These are phyloP conservation scores for Tragelaphus imberbis DNA, from an alignment of 2,113 vertebrate genomes.

Conservation along the genomic window DNA sequence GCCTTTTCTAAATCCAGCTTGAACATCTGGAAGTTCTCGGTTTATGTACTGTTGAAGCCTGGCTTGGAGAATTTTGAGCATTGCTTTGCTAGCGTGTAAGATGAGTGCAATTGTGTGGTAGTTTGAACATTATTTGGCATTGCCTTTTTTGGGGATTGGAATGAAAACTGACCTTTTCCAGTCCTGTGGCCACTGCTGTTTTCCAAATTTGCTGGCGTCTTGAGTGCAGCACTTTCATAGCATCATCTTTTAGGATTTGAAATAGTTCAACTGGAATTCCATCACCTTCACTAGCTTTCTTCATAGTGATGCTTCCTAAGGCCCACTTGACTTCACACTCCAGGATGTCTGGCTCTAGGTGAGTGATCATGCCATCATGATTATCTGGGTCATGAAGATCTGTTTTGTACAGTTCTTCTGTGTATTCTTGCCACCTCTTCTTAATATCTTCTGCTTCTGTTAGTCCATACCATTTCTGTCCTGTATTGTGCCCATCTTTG, in stretches of 20 bases:
- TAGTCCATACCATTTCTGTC: neutral
- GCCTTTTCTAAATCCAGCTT: neutral
- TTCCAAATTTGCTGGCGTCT: neutral
- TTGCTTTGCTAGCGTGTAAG: neutral
- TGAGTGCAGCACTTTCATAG: neutral
- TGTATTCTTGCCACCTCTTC: neutral
- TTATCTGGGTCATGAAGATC: neutral
- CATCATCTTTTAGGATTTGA: neutral
- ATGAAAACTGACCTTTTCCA: neutral
- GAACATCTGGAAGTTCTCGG: neutral
- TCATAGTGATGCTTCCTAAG: neutral
- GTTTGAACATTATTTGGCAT: neutral
- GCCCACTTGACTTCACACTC: neutral
- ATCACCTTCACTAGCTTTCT: neutral
- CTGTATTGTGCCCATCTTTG: neutral
- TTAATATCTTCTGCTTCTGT: neutral
- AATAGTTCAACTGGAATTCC: neutral
- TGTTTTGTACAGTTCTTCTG: neutral
- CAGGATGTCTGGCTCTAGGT: neutral
- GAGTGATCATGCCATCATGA: neutral
- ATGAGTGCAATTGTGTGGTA: neutral
- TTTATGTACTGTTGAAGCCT: neutral
- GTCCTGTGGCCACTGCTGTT: neutral
- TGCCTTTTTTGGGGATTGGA: neutral
- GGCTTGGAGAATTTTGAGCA: neutral